Evolutionary conservation across 2,113 vertebrate species (phyloP).

Genomic region (Vulpes lagopus): DNA sequence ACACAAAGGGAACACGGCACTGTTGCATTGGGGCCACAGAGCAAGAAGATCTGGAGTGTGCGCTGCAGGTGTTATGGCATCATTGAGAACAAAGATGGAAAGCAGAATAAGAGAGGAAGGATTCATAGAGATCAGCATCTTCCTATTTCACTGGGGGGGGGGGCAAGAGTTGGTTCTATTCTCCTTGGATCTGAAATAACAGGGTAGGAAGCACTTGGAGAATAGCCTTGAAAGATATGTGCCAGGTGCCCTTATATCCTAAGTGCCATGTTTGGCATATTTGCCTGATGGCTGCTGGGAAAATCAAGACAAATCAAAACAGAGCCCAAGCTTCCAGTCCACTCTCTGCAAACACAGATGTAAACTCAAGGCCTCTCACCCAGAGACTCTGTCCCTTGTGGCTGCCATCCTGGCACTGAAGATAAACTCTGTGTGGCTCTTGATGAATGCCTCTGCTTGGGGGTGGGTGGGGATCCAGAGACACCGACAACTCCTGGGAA

Average conservation of each 20-base stretch:
- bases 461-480: background rate
- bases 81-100: background rate
- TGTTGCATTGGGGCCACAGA: background rate
- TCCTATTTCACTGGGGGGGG: background rate
- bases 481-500: background rate
- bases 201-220: background rate
- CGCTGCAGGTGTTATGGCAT: background rate
- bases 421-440: background rate
- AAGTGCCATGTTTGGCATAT: background rate
- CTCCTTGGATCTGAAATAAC: background rate
- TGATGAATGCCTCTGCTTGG: conserved; percentile 49
- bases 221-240: background rate
- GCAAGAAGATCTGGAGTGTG: background rate
- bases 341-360: background rate
- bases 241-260: rapidly evolving
- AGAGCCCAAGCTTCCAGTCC: background rate
- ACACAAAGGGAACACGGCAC: no score
- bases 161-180: background rate
- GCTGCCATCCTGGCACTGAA: background rate
- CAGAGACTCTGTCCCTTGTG: background rate
- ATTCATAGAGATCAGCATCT: background rate
- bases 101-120: background rate
- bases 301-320: background rate
- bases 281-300: background rate
- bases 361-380: background rate